Evolutionary conservation across 2,888 invertebrate genomes (phyloP), one percentile per base, ranked within the genome.

Genomic region (Falcaria lacertinaria): DNA sequence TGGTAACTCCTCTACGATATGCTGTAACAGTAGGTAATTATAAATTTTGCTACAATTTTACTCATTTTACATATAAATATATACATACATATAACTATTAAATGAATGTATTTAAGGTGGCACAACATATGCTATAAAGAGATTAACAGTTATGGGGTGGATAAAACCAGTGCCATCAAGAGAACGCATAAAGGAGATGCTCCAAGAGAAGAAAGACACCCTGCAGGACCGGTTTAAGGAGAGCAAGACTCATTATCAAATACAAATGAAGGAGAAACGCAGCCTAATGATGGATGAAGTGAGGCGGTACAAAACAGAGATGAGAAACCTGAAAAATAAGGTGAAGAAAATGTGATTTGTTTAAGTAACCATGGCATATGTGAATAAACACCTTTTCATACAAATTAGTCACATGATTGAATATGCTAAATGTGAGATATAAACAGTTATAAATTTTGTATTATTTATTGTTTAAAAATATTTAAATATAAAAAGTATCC

Each of bases 1-100:
- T 99, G 56, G 94, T 94, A 19, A 96, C 98, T 6, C 98, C 98
- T 2, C 79, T 95, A 11, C 90, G 98, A 57, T 98, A 98, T 81
- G 94, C 97, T n/a, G 94, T 97, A 1, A 98, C 98, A 39, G 75
- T 98, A 71, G 96, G 95, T 94, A 90, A 89, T n/a, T 39, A 14
- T 7, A 35, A 39, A 46, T 13, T 37, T n/a, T n/a, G 1, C 19
- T 25, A 17, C 16, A 19, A 16, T 25, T n/a, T 17, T n/a, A n/a
- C n/a, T n/a, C n/a, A n/a, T n/a, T n/a, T n/a, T n/a, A n/a, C n/a
- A n/a, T n/a, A n/a, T n/a, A n/a, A n/a, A n/a, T n/a, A n/a, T n/a
- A n/a, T n/a, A n/a, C n/a, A n/a, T n/a, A n/a, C n/a, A n/a, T n/a
- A n/a, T n/a, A n/a, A n/a, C n/a, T n/a, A n/a, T n/a, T n/a, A n/a